phyloP scores from a whole-genome alignment of 2,797 vertebrate genomes.

The Prunella strophiata region DNA sequence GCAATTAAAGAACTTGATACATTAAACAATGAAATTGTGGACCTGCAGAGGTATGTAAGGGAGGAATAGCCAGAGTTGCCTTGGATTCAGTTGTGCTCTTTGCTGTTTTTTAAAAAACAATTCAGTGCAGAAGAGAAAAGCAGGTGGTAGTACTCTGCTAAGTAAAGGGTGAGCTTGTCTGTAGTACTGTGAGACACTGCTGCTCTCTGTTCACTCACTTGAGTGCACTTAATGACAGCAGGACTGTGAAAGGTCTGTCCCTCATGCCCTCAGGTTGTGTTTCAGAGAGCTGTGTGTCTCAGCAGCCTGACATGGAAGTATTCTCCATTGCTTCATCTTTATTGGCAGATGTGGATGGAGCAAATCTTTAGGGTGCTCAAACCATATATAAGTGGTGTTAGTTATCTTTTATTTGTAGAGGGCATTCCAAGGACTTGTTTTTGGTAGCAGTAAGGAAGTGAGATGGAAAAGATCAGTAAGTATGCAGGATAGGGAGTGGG shows the following conservation, averaged over 20 bases:
- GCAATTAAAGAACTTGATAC: conserved; percentile 98
- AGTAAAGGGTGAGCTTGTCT: neutral
- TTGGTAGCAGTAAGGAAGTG: neutral
- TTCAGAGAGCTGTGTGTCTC: neutral
- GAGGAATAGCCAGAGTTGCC: neutral
- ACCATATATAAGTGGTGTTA: neutral
- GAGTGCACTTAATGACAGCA: neutral
- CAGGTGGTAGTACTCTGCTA: neutral
- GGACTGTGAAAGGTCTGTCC: neutral
- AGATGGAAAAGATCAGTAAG: neutral
- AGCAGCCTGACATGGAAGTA: neutral
- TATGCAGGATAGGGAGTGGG: neutral
- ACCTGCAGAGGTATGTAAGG: conserved; percentile 89
- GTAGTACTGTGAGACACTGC: neutral
- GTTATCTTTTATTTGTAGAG: neutral
- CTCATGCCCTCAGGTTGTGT: neutral
- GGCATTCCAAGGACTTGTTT: neutral
- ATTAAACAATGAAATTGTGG: conserved; percentile 96
- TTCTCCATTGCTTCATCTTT: neutral
- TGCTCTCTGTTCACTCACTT: neutral
- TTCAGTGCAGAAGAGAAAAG: neutral
- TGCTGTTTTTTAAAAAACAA: neutral
- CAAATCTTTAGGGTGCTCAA: neutral
- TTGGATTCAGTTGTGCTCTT: neutral
- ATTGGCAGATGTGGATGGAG: neutral